Conservation (phyloP, 2,113 vertebrate genomes). For the Melanostigma gelatinosum region DNA sequence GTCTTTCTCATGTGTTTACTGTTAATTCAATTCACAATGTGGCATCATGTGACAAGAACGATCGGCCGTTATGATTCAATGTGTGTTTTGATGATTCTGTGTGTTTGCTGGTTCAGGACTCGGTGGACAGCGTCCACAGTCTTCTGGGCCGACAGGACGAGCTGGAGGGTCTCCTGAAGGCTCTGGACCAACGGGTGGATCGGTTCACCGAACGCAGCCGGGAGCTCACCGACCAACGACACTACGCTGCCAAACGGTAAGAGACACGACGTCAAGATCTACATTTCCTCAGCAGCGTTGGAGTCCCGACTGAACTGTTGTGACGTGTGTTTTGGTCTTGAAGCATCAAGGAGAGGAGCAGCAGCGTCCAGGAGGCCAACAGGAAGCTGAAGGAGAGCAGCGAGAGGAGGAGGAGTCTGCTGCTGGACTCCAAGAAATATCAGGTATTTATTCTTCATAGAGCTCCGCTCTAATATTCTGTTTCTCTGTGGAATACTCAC, state of each 20-base stretch:
- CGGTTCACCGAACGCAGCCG: conserved; percentile 77
- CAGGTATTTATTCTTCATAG: conserved; percentile 81
- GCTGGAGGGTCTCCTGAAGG: conserved; percentile 81
- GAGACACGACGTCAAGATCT: conserved; percentile 1
- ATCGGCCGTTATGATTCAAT: too few species aligned
- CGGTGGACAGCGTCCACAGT: conserved; percentile 82
- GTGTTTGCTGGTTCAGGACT: conserved; percentile 79
- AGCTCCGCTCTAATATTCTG: too few species aligned
- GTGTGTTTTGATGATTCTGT: neutral
- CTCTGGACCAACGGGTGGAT: conserved; percentile 81
- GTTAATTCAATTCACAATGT: too few species aligned
- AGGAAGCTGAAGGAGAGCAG: conserved; percentile 79
- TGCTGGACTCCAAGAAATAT: conserved; percentile 85
- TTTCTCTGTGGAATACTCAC: too few species aligned
- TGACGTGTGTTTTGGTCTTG: neutral
- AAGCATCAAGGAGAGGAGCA: conserved; percentile 83
- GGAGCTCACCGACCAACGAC: conserved; percentile 75
- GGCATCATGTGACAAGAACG: too few species aligned
- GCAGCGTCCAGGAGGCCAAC: conserved; percentile 73
- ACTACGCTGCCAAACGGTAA: conserved; percentile 82
- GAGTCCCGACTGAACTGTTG: neutral
- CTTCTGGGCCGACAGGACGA: conserved; percentile 87
- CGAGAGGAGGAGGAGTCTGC: conserved; percentile 72
- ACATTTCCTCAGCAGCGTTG: too few species aligned
- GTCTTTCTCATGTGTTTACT: too few species aligned